Evolutionary conservation across 2,797 vertebrate species (phyloP), one percentile per base, ranked within the genome.

Genomic region (Pangasius macronema): DNA sequence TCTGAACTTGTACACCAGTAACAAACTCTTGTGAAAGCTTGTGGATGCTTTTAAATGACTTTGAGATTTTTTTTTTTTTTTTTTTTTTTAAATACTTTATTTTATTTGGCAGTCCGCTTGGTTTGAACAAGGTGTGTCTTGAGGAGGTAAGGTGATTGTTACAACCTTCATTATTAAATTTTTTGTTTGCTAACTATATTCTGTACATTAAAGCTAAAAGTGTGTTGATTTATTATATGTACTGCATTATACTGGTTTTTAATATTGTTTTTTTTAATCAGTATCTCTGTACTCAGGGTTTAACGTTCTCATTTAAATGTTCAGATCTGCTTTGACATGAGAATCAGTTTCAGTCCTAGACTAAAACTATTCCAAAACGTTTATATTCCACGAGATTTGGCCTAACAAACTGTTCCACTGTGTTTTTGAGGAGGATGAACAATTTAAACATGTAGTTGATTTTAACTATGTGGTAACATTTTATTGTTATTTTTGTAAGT

Each of bases 251-350:
- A 27, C 30, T 85, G 10, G 10, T 63, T 81, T 9, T 81, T 46
- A 46, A 46, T 46, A 46, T 46, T 46, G 42, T 0, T 46, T 46
- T 46, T 46, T 1, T 46, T 86, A n/a, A 84, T 46, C 51, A 91
- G 39, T 53, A 86, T 49, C 72, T 91, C 89, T 90, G 63, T 90
- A 59, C 92, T 93, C 92, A 90, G 92, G 92, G 91, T 91, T 42
- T 87, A 86, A 86, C 76, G 2, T 76, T 65, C 16, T 88, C 10
- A 83, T 73, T 77, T 18, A 87, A 76, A 70, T 63, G 63, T 18
- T 42, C 70, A 59, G 20, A 27, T 77, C 67, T 67, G 33, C 33
- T 82, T 67, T 65, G 30, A 61, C 36, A 75, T 6, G 55, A 55
- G 67, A 53, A 51, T 63, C 20, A 1, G 67, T 55, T 70, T 83